Evolutionary conservation across 2,797 vertebrate genomes (phyloP).

Genomic region (Myiothlypis coronata): DNA sequence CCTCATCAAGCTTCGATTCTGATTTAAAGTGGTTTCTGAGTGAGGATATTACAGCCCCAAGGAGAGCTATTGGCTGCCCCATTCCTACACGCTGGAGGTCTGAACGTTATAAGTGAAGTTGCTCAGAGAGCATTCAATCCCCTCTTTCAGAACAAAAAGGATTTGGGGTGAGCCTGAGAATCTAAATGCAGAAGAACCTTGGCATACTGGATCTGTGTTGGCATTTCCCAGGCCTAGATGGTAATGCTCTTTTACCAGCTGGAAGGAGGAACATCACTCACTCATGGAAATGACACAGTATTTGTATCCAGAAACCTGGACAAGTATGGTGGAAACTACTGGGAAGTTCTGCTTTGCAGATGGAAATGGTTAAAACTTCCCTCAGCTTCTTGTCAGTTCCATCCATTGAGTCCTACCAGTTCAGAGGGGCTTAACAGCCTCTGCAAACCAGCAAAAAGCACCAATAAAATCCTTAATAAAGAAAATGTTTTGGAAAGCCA

Average conservation of each 20-base stretch:
- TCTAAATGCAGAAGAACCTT: neutral
- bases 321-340: neutral
- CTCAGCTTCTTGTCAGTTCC: neutral
- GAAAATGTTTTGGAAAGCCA: neutral
- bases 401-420: neutral
- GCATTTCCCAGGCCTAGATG: neutral
- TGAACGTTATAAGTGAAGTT: neutral
- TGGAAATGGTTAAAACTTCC: neutral
- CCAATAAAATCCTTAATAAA: slow-evolving; percentile 8
- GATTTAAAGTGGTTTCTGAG: slow-evolving; percentile 26
- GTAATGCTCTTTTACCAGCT: neutral
- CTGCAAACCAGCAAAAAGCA: neutral
- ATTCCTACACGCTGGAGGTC: neutral
- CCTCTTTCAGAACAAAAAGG: neutral
- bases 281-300: neutral
- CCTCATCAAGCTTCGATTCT: neutral
- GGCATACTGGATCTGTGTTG: neutral
- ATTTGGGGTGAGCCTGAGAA: neutral
- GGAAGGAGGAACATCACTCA: neutral
- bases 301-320: neutral
- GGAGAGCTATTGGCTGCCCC: neutral
- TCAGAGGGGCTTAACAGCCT: neutral
- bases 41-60: neutral
- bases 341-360: neutral
- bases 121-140: neutral